These are phyloP conservation scores for Caranx melampygus DNA, from an alignment of 2,113 vertebrate genomes.

Conservation along the genomic window DNA sequence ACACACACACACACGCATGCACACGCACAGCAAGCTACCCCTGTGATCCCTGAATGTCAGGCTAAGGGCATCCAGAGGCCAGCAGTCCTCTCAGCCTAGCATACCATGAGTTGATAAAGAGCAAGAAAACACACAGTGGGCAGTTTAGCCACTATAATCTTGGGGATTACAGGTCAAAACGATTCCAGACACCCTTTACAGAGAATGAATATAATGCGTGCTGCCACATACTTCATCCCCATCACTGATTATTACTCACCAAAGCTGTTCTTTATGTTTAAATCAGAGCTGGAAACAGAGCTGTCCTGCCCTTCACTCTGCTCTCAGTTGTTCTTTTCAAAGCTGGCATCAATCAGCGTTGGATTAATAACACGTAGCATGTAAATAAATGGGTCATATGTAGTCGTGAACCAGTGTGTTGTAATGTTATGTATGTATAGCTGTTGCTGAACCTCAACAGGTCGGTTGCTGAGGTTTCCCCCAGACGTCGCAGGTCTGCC, in stretches of 20 bases:
- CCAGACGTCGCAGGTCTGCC: too few relatives aligned
- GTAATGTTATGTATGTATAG: too few relatives aligned
- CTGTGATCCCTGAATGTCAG: constrained; percentile 80
- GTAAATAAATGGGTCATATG: not conserved
- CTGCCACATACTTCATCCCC: not conserved
- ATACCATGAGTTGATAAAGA: constrained; percentile 75
- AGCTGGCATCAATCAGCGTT: not conserved
- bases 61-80: constrained; percentile 76
- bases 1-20: constrained; percentile 5
- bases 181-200: constrained; percentile 58
- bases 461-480: too few relatives aligned
- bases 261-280: constrained; percentile 19
- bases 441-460: too few relatives aligned
- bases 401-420: not conserved
- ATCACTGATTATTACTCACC: constrained; percentile 24
- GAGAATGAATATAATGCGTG: constrained; percentile 43
- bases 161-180: constrained; percentile 78
- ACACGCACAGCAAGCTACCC: constrained; percentile 58
- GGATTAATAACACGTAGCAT: not conserved
- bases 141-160: constrained; percentile 79
- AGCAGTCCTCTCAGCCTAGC: constrained; percentile 67
- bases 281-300: not conserved
- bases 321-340: not conserved
- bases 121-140: constrained; percentile 75
- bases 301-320: not conserved